A percentile compares a stretch with the other conserved stretches of the same genome.
Evolutionary conservation across 1,140 invertebrate species (phyloP).

Genomic region (Daktulosphaira vitifoliae): DNA sequence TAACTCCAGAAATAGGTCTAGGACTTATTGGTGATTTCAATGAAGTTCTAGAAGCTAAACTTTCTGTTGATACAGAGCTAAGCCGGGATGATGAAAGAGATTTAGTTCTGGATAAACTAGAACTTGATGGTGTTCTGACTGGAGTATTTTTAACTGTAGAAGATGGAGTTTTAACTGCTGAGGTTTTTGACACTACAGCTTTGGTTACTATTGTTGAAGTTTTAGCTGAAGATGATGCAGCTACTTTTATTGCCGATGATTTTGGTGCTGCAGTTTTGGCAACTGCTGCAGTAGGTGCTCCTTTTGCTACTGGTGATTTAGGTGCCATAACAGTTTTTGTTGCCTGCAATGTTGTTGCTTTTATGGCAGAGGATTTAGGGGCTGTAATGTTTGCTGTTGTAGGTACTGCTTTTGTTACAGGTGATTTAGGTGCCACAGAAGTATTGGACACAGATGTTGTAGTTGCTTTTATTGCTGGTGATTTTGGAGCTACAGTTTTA

Average conservation of each 20-base stretch:
- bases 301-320: not conserved
- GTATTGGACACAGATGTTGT: not conserved
- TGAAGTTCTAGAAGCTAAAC: constrained; percentile 1
- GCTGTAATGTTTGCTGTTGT: too few species aligned
- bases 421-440: too few species aligned
- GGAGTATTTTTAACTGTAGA: constrained; percentile 1
- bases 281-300: not conserved
- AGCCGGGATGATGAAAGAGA: constrained; percentile 18
- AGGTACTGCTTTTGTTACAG: too few species aligned
- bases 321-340: not conserved
- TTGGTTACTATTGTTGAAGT: not conserved
- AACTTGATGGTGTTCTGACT: constrained; percentile 5
- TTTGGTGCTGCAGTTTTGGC: not conserved
- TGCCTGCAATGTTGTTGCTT: not conserved
- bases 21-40: constrained; percentile 15
- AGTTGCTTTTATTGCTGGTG: not conserved
- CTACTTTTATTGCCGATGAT: not conserved
- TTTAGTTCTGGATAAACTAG: not conserved
- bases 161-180: not conserved
- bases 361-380: not conserved
- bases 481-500: not conserved
- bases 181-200: not conserved
- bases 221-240: not conserved
- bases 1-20: not conserved
- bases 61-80: constrained; percentile 9